phyloP scores from a whole-genome alignment of 2,888 invertebrate genomes.

The Watsonalla binaria region DNA sequence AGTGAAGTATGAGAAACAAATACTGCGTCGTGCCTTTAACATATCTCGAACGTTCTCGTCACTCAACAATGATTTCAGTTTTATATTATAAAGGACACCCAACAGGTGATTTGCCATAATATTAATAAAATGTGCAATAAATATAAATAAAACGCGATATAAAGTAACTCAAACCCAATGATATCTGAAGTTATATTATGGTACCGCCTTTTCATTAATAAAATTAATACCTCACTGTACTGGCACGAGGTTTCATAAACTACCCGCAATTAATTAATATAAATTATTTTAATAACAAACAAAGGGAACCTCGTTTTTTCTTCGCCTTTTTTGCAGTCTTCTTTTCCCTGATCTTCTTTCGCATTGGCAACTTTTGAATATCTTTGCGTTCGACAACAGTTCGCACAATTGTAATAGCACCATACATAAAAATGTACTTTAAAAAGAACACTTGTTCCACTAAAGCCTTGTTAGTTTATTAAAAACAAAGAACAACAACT shows the following conservation, averaged over 20 bases:
- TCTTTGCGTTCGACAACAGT: constrained; percentile 64
- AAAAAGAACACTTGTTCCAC: constrained; percentile 17
- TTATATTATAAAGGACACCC: constrained; percentile 2
- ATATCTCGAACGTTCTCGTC: constrained; percentile 3
- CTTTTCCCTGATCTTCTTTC: constrained; percentile 76
- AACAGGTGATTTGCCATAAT: not conserved
- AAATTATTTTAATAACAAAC: constrained; percentile 4
- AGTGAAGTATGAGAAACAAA: not conserved
- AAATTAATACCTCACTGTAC: not conserved
- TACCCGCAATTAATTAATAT: constrained; percentile 21
- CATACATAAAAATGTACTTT: constrained; percentile 38
- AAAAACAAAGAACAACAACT: constrained; percentile 6
- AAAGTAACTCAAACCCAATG: not conserved
- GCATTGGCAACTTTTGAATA: constrained; percentile 72
- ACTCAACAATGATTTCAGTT: constrained; percentile 4
- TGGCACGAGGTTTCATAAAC: constrained; percentile 11
- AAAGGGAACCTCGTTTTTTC: constrained; percentile 47
- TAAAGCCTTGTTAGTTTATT: constrained; percentile 1
- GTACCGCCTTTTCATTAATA: not conserved
- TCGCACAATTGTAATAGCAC: constrained; percentile 60
- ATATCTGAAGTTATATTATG: not conserved
- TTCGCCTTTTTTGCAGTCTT: constrained; percentile 53
- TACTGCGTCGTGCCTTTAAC: not conserved
- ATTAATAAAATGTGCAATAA: not conserved
- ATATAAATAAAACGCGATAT: not conserved